Evolutionary conservation across 2,888 invertebrate species (phyloP).

Genomic region (Eristalis arbustorum): DNA sequence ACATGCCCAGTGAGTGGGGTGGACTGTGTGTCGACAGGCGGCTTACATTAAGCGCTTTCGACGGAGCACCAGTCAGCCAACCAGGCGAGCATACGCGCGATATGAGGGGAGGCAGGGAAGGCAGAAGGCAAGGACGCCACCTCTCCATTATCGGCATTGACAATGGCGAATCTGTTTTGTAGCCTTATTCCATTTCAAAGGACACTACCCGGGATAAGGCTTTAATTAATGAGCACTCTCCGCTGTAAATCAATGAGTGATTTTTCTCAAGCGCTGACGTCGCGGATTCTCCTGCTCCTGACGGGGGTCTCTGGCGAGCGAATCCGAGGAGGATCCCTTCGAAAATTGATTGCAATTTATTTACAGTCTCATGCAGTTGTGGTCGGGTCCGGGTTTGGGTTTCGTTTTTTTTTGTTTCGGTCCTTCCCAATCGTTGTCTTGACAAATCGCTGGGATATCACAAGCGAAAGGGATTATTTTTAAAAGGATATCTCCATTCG

Average conservation of each 20-base stretch:
- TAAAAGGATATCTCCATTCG: constrained; percentile 36
- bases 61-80: neutral
- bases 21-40: constrained; percentile 62
- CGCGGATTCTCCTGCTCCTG: constrained; percentile 36
- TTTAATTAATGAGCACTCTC: constrained; percentile 70
- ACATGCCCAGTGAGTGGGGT: constrained; percentile 4
- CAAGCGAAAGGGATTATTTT: constrained; percentile 46
- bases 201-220: constrained; percentile 50
- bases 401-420: neutral
- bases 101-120: neutral
- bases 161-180: constrained; percentile 67
- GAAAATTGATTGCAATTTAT: constrained; percentile 68
- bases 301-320: constrained; percentile 4
- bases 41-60: constrained; percentile 56
- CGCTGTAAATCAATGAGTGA: constrained; percentile 68
- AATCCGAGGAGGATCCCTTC: neutral
- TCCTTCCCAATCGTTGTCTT: constrained; percentile 60
- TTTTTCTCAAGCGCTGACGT: constrained; percentile 44
- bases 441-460: constrained; percentile 58
- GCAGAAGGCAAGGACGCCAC: constrained; percentile 12
- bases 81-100: neutral
- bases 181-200: constrained; percentile 53
- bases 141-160: constrained; percentile 58
- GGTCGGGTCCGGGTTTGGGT: constrained; percentile 10
- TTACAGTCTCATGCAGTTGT: constrained; percentile 65